These are phyloP conservation scores for Oscheius myriophilus DNA, from an alignment of 2,888 invertebrate genomes.

Conservation along the genomic window DNA sequence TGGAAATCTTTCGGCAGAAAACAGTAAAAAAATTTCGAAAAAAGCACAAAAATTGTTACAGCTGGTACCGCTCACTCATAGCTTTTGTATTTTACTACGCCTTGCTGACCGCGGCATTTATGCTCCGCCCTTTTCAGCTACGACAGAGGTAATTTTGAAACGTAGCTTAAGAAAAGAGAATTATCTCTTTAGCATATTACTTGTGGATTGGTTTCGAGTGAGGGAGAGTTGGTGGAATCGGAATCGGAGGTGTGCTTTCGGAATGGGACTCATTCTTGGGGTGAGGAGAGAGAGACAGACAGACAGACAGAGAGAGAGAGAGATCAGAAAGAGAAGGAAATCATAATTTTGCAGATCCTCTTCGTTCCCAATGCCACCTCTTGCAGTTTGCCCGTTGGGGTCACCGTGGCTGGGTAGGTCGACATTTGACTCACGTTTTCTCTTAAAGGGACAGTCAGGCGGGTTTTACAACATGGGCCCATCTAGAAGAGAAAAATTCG, in stretches of 20 bases:
- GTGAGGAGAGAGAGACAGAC: neutral
- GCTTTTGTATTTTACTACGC: constrained; percentile 90
- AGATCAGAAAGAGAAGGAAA: too few relatives aligned
- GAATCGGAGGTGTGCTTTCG: neutral
- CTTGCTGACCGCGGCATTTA: constrained; percentile 87
- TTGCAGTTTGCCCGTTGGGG: too few relatives aligned
- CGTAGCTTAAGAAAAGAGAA: neutral
- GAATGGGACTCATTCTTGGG: neutral
- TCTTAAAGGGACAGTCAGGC: too few relatives aligned
- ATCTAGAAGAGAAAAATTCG: too few relatives aligned
- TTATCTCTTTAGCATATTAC: neutral
- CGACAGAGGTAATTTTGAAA: constrained; percentile 44
- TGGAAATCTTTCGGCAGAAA: constrained; percentile 96
- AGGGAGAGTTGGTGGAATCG: constrained; percentile 37
- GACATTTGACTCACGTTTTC: too few relatives aligned
- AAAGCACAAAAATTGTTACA: too few relatives aligned
- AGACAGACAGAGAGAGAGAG: neutral
- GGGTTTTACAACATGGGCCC: too few relatives aligned
- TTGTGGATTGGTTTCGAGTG: constrained; percentile 24
- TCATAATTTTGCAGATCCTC: too few relatives aligned
- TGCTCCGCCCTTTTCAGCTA: constrained; percentile 78
- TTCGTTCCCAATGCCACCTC: too few relatives aligned
- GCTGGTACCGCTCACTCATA: constrained; percentile 78
- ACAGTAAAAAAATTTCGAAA: too few relatives aligned
- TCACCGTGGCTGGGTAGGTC: too few relatives aligned